A percentile compares a stretch with the other conserved stretches of the same genome.
These are phyloP conservation scores for Merluccius polli DNA, from an alignment of 2,797 vertebrate species.

Conservation along the genomic window DNA sequence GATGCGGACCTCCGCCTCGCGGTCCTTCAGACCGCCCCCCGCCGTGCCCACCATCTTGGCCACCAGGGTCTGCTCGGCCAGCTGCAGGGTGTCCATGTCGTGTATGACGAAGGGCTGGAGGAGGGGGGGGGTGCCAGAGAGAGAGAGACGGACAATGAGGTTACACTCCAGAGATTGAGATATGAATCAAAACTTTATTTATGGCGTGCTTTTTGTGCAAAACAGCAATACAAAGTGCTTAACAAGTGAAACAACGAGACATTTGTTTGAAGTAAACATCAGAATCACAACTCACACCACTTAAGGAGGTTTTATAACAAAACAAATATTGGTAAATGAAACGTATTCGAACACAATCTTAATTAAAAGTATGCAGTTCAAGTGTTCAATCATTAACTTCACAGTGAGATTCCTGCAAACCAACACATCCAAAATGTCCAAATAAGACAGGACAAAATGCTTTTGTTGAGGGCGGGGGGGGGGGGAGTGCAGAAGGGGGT, in stretches of 20 bases:
- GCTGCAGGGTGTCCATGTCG: conserved; percentile 92
- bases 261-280: background rate
- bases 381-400: too few species aligned
- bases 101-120: conserved; percentile 92
- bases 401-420: background rate
- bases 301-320: too few species aligned
- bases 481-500: background rate
- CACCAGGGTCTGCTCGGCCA: conserved; percentile 89
- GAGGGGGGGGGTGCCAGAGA: conserved; percentile 4
- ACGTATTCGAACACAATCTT: too few species aligned
- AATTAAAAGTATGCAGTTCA: too few species aligned
- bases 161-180: background rate
- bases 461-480: background rate
- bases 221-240: too few species aligned
- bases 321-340: too few species aligned
- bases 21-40: conserved; percentile 73
- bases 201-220: background rate
- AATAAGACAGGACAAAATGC: background rate
- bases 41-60: conserved; percentile 83
- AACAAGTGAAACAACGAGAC: too few species aligned
- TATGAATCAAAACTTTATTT: background rate
- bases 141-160: too few species aligned
- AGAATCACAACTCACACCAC: background rate
- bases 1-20: conserved; percentile 88
- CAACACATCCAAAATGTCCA: background rate